A percentile compares a stretch with the other conserved stretches of the same genome.
Evolutionary conservation across 2,888 invertebrate species (phyloP).

Genomic region (Caenorhabditis sp.): DNA sequence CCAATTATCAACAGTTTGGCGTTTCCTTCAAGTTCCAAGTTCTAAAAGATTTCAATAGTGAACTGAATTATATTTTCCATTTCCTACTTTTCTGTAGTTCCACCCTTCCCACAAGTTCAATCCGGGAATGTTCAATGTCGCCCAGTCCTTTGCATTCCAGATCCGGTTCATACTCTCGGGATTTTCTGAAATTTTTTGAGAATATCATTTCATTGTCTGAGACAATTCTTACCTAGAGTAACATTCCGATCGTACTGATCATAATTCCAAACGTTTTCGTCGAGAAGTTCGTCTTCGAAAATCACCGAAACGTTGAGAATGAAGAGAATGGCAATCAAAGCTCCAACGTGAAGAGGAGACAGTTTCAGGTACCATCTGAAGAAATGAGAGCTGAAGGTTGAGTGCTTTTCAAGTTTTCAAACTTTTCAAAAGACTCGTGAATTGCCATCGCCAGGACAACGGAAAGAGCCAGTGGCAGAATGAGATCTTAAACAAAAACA

Average conservation of each 20-base stretch:
- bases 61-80: too few species aligned
- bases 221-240: not conserved
- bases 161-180: constrained; percentile 7
- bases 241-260: constrained; percentile 8
- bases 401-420: not conserved
- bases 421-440: constrained; percentile 7
- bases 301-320: not conserved
- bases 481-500: not conserved
- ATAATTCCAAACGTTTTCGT: not conserved
- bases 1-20: constrained; percentile 27
- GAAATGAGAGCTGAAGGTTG: too few species aligned
- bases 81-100: constrained; percentile 10
- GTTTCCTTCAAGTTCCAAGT: constrained; percentile 18
- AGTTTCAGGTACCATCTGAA: constrained; percentile 8
- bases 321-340: not conserved
- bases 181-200: constrained; percentile 4
- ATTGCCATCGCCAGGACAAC: not conserved
- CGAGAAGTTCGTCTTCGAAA: not conserved
- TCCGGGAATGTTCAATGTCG: constrained; percentile 1
- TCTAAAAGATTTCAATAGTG: constrained; percentile 8
- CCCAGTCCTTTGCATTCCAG: not conserved
- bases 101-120: constrained; percentile 2
- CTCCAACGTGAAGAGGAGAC: not conserved
- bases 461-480: not conserved
- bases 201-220: too few species aligned